These are phyloP conservation scores for Cephalophus harveyi DNA, from an alignment of 2,113 vertebrate genomes.

Conservation along the genomic window DNA sequence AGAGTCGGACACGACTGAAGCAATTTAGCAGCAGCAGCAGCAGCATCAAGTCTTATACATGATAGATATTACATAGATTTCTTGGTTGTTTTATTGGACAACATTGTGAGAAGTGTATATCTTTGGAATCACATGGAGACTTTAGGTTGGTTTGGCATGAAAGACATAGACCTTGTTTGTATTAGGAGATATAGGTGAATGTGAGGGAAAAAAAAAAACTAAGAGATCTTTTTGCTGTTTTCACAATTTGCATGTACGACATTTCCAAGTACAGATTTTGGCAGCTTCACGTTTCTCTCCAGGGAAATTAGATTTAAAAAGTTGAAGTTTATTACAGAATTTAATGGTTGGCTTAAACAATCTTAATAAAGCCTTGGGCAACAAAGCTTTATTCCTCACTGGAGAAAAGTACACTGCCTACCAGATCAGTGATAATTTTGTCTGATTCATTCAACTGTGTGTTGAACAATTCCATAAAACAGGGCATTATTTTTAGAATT, in stretches of 20 bases:
- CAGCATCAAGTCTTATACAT: background rate
- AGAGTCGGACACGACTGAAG: too few relatives aligned
- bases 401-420: background rate
- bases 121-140: background rate
- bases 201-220: background rate
- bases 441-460: background rate
- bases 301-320: conserved; percentile 17
- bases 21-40: too few relatives aligned
- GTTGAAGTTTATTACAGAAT: background rate
- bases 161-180: background rate
- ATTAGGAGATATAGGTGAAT: background rate
- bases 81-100: background rate
- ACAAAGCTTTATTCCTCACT: background rate
- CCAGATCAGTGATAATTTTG: background rate
- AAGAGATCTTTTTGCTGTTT: background rate
- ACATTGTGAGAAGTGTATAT: background rate
- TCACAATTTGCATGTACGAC: background rate
- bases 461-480: background rate
- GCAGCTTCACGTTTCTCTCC: conserved; percentile 12
- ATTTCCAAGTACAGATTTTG: background rate
- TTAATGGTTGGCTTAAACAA: background rate
- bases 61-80: background rate
- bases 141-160: background rate
- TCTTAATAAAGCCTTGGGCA: background rate
- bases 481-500: background rate